Conservation (phyloP, 2,113 vertebrate genomes). For the Shinisaurus crocodilurus region DNA sequence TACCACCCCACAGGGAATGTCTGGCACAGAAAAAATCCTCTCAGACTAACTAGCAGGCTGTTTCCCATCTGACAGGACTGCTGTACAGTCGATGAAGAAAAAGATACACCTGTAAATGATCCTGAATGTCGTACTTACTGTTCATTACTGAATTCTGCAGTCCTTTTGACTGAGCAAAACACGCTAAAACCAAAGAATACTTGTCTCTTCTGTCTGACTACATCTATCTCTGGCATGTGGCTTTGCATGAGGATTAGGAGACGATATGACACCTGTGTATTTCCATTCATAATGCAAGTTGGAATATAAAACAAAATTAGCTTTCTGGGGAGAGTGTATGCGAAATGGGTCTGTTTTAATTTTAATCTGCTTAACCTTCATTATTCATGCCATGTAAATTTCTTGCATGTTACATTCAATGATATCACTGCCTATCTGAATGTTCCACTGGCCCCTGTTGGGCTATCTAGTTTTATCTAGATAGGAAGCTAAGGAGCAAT, state of each 20-base stretch:
- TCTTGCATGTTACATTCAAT: neutral
- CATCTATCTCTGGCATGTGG: neutral
- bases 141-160: neutral
- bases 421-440: neutral
- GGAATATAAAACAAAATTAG: conserved; percentile 5
- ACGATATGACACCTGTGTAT: neutral
- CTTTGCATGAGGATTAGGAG: neutral
- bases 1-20: neutral
- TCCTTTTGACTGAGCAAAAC: conserved; percentile 11
- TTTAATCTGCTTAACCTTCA: neutral
- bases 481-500: neutral
- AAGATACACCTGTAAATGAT: neutral
- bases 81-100: neutral
- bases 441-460: conserved; percentile 26
- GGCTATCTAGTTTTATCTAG: conserved; percentile 20
- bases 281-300: neutral
- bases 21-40: neutral
- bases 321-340: neutral
- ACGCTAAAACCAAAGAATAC: neutral
- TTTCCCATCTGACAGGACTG: neutral
- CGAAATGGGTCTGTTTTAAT: conserved; percentile 7
- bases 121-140: neutral
- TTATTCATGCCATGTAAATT: neutral
- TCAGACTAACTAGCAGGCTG: neutral
- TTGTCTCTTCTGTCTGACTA: conserved; percentile 16